Conservation (phyloP, 23 tunicate species). For the Diplosoma virens region DNA sequence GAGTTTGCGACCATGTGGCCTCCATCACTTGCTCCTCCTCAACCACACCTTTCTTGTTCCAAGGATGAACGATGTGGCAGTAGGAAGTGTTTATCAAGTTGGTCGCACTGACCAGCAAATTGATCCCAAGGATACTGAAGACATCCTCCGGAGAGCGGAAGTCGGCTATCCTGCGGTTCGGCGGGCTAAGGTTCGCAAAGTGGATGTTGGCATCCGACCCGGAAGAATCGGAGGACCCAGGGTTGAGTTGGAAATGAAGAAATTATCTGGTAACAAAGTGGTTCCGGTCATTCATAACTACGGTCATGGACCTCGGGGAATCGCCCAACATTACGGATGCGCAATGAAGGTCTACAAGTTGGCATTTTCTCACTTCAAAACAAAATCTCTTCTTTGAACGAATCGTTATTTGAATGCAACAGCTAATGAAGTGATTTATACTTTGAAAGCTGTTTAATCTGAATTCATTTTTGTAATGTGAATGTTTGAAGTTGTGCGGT, state of each 20-base stretch:
- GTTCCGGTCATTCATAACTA: slow-evolving; percentile 73
- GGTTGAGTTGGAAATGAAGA: slow-evolving; percentile 44
- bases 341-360: slow-evolving; percentile 36
- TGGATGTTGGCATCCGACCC: slow-evolving; percentile 66
- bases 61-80: slow-evolving; percentile 25
- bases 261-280: neutral
- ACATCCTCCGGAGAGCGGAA: slow-evolving; percentile 36
- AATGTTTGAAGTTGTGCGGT: too few relatives aligned
- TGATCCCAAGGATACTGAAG: slow-evolving; percentile 49
- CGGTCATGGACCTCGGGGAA: slow-evolving; percentile 68
- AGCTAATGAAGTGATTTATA: too few relatives aligned
- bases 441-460: too few relatives aligned
- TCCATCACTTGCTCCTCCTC: neutral
- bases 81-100: slow-evolving; percentile 52
- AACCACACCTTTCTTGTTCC: slow-evolving; percentile 49
- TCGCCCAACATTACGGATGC: slow-evolving; percentile 77
- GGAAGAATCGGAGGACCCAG: slow-evolving; percentile 69
- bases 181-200: slow-evolving; percentile 16
- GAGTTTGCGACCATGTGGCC: neutral
- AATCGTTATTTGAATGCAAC: too few relatives aligned
- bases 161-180: slow-evolving; percentile 28
- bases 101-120: slow-evolving; percentile 40
- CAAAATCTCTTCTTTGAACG: too few relatives aligned
- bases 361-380: too few relatives aligned
- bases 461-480: too few relatives aligned